Percentiles rank a stretch among this genome's conserved stretches.
Evolutionary conservation across 2,888 invertebrate genomes (phyloP).

Genomic region (Polydrusus cervinus): DNA sequence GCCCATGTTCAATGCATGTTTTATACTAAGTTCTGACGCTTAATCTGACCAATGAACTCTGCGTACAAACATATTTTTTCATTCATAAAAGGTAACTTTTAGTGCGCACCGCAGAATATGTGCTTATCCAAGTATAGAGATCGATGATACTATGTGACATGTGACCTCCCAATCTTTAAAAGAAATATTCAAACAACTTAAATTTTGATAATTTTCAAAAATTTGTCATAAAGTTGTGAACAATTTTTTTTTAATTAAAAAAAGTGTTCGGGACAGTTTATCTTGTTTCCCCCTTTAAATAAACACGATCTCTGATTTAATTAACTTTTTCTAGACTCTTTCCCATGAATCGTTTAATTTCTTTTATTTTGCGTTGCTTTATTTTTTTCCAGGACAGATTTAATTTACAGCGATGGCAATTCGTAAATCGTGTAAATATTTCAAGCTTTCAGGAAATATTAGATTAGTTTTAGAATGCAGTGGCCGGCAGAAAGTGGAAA

Average conservation of each 20-base stretch:
- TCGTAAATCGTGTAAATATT: conserved; percentile 2
- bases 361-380: not conserved
- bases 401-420: not conserved
- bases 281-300: conserved; percentile 3
- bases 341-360: conserved; percentile 18
- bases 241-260: not conserved
- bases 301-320: conserved; percentile 3
- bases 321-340: conserved; percentile 10
- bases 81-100: too few species aligned
- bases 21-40: too few species aligned
- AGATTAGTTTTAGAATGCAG: not conserved
- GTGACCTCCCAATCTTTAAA: too few species aligned
- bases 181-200: not conserved
- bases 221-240: not conserved
- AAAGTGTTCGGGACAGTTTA: conserved; percentile 3
- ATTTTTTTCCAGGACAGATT: not conserved
- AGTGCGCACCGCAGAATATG: too few species aligned
- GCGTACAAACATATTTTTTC: too few species aligned
- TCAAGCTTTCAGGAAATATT: not conserved
- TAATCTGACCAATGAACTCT: too few species aligned
- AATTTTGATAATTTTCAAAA: too few species aligned
- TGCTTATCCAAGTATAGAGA: too few species aligned
- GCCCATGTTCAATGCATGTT: too few species aligned
- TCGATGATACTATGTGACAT: too few species aligned
- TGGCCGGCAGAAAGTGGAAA: not conserved